These are phyloP conservation scores for Coccyzus lansbergi DNA, from an alignment of 2,797 vertebrate genomes.

Conservation along the genomic window DNA sequence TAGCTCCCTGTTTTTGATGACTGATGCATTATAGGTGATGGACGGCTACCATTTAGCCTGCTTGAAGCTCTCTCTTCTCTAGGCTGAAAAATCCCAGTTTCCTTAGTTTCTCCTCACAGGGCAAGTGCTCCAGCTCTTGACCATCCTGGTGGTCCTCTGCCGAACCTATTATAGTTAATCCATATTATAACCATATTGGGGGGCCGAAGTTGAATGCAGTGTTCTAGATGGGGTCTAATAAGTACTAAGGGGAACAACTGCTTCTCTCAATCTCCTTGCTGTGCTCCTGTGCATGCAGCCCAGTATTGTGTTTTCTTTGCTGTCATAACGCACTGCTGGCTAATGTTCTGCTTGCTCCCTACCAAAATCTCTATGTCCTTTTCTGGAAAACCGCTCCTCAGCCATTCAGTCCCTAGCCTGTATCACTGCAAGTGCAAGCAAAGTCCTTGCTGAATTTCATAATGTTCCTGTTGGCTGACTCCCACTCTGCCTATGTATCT, in stretches of 20 bases:
- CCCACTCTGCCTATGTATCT: background rate
- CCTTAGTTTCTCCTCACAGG: background rate
- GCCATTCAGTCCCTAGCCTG: background rate
- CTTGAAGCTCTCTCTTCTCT: background rate
- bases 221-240: background rate
- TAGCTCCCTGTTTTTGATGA: background rate
- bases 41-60: background rate
- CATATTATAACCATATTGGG: rapidly evolving
- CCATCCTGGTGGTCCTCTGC: background rate
- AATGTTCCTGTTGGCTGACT: background rate
- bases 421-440: background rate
- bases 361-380: background rate
- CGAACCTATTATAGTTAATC: background rate
- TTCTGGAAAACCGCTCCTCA: background rate
- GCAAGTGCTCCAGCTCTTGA: background rate
- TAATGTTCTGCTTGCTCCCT: background rate
- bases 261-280: background rate
- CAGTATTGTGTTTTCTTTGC: background rate
- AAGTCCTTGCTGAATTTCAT: background rate
- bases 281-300: background rate
- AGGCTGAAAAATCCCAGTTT: background rate
- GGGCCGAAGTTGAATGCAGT: background rate
- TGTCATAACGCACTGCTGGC: background rate
- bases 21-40: background rate
- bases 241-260: background rate